Conservation (phyloP, 2,888 invertebrate species). For the Drosophila paracracens region DNA sequence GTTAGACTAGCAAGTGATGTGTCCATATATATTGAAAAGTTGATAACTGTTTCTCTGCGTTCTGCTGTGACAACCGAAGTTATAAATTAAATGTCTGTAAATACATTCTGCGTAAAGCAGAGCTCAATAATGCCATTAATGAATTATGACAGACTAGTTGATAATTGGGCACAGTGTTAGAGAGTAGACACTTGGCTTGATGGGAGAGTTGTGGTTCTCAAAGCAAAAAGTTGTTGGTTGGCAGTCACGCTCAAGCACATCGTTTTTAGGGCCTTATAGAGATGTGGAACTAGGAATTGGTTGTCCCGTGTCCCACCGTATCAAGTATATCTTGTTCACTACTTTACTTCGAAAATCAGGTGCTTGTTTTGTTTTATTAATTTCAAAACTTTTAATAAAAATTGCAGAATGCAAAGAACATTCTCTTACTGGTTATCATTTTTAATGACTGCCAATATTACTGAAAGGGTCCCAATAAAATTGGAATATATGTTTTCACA, state of each 20-base stretch:
- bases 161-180: background rate
- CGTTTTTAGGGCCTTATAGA: background rate
- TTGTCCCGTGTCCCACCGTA: background rate
- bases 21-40: background rate
- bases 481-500: no score
- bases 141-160: background rate
- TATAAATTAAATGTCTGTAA: background rate
- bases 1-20: background rate
- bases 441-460: no score
- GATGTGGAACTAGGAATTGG: background rate
- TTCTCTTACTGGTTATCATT: no score
- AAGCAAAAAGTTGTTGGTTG: background rate
- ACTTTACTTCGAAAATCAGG: no score
- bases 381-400: no score
- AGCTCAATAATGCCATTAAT: background rate
- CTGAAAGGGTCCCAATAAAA: no score
- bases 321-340: background rate
- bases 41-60: background rate
- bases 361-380: no score
- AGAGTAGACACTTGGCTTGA: background rate
- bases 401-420: no score
- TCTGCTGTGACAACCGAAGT: background rate
- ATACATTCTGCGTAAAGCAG: background rate
- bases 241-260: background rate
- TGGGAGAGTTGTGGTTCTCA: background rate